Conservation (phyloP, 1,140 invertebrate genomes). For the Monomorium pharaonis region DNA sequence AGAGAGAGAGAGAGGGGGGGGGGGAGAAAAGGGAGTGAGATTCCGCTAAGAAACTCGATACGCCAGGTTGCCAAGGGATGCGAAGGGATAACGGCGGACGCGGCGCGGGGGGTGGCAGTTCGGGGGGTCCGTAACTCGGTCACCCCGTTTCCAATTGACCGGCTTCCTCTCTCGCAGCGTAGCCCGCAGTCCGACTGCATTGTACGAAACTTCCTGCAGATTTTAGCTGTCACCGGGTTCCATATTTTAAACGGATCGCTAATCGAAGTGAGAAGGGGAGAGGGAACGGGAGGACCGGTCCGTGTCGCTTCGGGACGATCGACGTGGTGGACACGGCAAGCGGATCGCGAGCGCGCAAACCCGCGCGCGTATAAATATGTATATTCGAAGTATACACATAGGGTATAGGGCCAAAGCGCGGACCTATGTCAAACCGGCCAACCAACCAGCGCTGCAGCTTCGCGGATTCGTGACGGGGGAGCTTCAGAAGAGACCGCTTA, state of each 20-base stretch:
- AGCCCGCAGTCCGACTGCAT: conserved; percentile 50
- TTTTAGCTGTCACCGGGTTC: conserved; percentile 51
- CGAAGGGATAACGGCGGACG: conserved; percentile 5
- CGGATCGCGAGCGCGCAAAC: background rate
- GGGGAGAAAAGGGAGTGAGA: background rate
- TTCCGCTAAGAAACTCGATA: conserved; percentile 34
- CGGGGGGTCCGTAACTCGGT: conserved; percentile 38
- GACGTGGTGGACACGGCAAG: conserved; percentile 43
- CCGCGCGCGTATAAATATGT: conserved; percentile 52
- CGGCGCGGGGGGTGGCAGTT: background rate
- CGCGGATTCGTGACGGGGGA: conserved; percentile 33
- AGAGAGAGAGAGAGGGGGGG: too few relatives aligned
- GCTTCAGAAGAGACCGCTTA: conserved; percentile 59
- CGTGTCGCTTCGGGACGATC: conserved; percentile 31
- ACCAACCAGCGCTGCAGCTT: conserved; percentile 19
- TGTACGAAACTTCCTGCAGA: conserved; percentile 53
- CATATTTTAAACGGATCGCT: conserved; percentile 46
- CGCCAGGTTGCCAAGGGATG: conserved; percentile 9
- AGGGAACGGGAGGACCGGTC: background rate
- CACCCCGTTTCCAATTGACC: conserved; percentile 58
- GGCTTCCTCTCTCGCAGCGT: conserved; percentile 30
- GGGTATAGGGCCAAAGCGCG: background rate
- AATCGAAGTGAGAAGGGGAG: background rate
- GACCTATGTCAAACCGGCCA: conserved; percentile 29
- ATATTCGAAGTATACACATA: conserved; percentile 46